Evolutionary conservation across 2,888 invertebrate genomes (phyloP), one percentile per base, ranked within the genome.

Genomic region (Corbicula japonica): DNA sequence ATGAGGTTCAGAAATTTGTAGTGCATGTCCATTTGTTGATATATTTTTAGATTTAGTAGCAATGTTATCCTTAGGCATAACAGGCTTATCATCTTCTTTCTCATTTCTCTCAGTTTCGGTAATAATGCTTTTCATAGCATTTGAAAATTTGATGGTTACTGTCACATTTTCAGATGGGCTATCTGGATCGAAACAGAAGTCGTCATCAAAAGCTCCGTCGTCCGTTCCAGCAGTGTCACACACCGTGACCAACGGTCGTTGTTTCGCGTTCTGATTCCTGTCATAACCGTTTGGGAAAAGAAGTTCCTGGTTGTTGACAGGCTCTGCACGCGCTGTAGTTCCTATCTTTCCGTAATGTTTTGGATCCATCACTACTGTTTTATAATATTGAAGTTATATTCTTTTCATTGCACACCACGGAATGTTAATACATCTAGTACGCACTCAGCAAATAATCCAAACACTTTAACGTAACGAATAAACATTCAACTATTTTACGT

Each of bases 131-230:
- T 79, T 70, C 2, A 61, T 21, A 8, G 61, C 66, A 4, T 75
- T 44, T 30, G 72, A 76, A 46, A 80, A 78, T 38, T 78, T 75
- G 10, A 83, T 83, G 1, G 80, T 80, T 6, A 83, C 80, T 4
- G 72, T 82, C 3, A 80, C 80, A 41, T 76, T 77, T 26, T 80
- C 80, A n/a, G 80, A 75, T 6, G 83, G 79, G 21, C 68, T 71
- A 3, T 52, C n/a, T 4, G 70, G 60, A 21, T 38, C 21, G 41
- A 76, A 76, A 6, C 60, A 60, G 41, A 70, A 81, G 5, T 78
- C 75, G 6, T 73, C 76, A 26, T 73, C 65, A 28, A 18, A 21
- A 50, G 46, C 72, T 18, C 41, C 46, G 12, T 79, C 73, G 28
- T 68, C 76, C 23, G 6, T n/a, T 5, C 26, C 61, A 4, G 82